Conservation (phyloP, 2,797 vertebrate genomes). For the Gallirallus australis region DNA sequence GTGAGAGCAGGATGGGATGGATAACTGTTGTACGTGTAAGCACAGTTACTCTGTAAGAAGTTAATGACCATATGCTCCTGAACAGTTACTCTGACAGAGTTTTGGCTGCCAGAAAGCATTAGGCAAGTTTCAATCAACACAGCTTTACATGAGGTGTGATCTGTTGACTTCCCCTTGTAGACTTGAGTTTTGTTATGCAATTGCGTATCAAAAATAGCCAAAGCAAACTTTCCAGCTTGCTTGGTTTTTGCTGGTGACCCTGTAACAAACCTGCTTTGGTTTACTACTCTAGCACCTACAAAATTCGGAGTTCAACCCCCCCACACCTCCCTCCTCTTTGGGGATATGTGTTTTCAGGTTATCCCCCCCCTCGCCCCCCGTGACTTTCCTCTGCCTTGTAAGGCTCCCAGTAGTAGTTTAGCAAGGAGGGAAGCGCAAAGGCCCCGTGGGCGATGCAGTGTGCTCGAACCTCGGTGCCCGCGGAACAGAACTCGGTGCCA, state of each 20-base stretch:
- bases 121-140: neutral
- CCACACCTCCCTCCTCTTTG: neutral
- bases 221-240: neutral
- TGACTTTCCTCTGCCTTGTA: neutral
- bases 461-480: neutral
- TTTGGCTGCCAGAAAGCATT: neutral
- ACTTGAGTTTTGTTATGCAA: neutral
- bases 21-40: neutral
- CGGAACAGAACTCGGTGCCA: neutral
- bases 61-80: neutral
- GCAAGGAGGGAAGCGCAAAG: neutral
- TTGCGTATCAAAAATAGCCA: neutral
- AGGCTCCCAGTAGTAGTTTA: neutral
- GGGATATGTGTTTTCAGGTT: neutral
- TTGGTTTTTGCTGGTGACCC: neutral
- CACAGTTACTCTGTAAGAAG: neutral
- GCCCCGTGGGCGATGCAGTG: neutral
- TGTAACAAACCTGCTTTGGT: neutral
- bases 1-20: neutral
- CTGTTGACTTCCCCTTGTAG: neutral
- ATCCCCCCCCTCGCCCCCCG: neutral
- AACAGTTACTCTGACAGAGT: neutral
- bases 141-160: neutral
- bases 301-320: neutral
- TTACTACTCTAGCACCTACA: neutral